A percentile compares a stretch with the other conserved stretches of the same genome.
Conservation (phyloP, 2,888 invertebrate species). For the Ariolimax columbianus region DNA sequence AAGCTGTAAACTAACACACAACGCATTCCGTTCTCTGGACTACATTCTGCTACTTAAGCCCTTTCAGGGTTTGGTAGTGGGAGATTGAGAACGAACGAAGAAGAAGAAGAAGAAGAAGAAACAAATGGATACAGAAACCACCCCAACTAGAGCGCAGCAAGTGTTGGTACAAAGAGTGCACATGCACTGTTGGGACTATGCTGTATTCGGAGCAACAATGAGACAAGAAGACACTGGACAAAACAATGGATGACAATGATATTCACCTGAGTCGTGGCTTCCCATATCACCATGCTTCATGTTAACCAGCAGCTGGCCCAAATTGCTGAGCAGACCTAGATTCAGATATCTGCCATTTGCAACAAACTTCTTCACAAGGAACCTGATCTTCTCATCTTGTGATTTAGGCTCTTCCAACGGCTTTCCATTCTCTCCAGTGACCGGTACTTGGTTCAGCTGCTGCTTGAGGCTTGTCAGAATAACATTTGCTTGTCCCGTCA, state of each 20-base stretch:
- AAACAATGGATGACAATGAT: not conserved
- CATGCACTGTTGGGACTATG: too few species aligned
- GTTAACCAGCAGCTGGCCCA: slow-evolving; percentile 67
- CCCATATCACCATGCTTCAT: slow-evolving; percentile 49
- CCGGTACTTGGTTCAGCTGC: slow-evolving; percentile 58
- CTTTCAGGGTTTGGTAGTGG: too few species aligned
- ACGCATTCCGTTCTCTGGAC: too few species aligned
- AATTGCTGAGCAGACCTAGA: slow-evolving; percentile 63
- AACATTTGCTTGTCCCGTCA: slow-evolving; percentile 72
- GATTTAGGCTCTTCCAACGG: slow-evolving; percentile 31
- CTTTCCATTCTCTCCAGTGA: slow-evolving; percentile 39
- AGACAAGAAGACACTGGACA: too few species aligned
- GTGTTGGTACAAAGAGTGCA: too few species aligned
- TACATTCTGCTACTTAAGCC: too few species aligned
- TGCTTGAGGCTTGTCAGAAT: slow-evolving; percentile 79
- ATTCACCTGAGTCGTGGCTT: slow-evolving; percentile 6
- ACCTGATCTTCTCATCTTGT: slow-evolving; percentile 27
- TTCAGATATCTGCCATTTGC: slow-evolving; percentile 62
- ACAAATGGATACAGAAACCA: too few species aligned
- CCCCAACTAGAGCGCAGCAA: too few species aligned
- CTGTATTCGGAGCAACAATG: too few species aligned
- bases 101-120: too few species aligned
- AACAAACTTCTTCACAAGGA: slow-evolving; percentile 50
- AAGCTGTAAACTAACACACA: too few species aligned
- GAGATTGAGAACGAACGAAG: too few species aligned